Percentiles rank a stretch among this genome's conserved stretches.
Conservation (phyloP, 2,888 invertebrate genomes). For the Augiades crinisus region DNA sequence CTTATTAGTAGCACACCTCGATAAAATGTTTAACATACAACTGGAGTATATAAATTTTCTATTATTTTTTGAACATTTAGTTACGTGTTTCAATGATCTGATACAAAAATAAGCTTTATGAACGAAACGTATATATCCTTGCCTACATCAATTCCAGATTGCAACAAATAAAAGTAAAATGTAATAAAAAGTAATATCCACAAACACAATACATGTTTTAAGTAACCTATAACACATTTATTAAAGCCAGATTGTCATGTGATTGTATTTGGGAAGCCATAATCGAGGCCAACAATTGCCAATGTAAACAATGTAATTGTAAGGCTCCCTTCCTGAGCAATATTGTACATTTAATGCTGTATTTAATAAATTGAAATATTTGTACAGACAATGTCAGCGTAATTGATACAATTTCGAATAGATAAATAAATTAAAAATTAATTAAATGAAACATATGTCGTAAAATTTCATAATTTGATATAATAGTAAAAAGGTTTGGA, state of each 20-base stretch:
- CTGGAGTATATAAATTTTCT: conserved; percentile 23
- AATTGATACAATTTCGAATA: background rate
- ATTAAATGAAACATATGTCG: background rate
- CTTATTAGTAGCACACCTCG: conserved; percentile 21
- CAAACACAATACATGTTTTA: background rate
- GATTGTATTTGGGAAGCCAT: conserved; percentile 9
- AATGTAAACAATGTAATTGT: background rate
- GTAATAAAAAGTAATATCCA: background rate
- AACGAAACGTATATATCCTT: conserved; percentile 12
- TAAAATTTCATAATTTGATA: background rate
- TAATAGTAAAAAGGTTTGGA: background rate
- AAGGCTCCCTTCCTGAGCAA: conserved; percentile 6
- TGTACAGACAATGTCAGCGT: background rate
- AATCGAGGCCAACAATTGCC: background rate
- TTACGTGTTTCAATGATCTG: background rate
- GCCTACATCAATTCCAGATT: conserved; percentile 24
- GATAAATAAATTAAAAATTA: background rate
- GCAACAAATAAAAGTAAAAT: conserved; percentile 4
- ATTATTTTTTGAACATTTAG: conserved; percentile 21
- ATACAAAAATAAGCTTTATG: conserved; percentile 24
- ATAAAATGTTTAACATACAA: conserved; percentile 22
- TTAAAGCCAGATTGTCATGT: conserved; percentile 25
- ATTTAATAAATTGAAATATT: background rate
- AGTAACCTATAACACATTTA: conserved; percentile 4
- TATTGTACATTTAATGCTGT: background rate